Evolutionary conservation across 64 coral and sea anemone genomes (phyloP), one percentile per base, ranked within the genome.

Genomic region (Catalaphyllia jardinei): DNA sequence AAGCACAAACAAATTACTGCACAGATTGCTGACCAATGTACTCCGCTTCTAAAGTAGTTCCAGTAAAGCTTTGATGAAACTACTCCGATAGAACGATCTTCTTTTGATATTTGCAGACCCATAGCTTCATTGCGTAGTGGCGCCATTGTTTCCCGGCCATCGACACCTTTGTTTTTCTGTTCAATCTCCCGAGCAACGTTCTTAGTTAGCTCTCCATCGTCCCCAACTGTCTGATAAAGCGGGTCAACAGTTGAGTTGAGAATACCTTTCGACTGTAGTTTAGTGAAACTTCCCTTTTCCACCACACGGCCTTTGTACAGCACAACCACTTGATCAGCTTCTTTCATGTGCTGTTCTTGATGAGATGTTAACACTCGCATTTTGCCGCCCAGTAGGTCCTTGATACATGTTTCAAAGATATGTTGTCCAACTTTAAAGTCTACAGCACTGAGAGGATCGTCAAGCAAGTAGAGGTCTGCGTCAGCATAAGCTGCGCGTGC

Each of bases 41-140:
- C 3, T 64, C 52, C 82, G n/a, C 50, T 69, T 29, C 82, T 62
- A 0, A 86, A 30, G 33, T 86, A 86, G 2, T 86, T 30, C 82
- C 82, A 86, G 82, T 86, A 86, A n/a, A 42, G 51, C 62, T 59
- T 63, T 24, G n/a, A 86, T 62, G 82, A 67, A 24, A 86, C 60
- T 20, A 61, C 82, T 17, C 82, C 82, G 35, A 85, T 17, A 10
- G 35, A 20, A 51, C 62, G 50, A 22, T 85, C 81, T 31, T 85
- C 81, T 64, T 61, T 3, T 18, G 81, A 25, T 31, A 85, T 85
- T 10, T 38, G 10, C 5, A 61, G 57, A 78, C 75, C 12, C 60
- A 31, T 85, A 10, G 2, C 61, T 67, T 38, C 60, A 3, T 67
- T 39, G 4, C 8, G 1, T 11, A 2, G 20, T 15, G 77, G 8